phyloP scores from a whole-genome alignment of 2,113 vertebrate genomes.

The Capra hircus region DNA sequence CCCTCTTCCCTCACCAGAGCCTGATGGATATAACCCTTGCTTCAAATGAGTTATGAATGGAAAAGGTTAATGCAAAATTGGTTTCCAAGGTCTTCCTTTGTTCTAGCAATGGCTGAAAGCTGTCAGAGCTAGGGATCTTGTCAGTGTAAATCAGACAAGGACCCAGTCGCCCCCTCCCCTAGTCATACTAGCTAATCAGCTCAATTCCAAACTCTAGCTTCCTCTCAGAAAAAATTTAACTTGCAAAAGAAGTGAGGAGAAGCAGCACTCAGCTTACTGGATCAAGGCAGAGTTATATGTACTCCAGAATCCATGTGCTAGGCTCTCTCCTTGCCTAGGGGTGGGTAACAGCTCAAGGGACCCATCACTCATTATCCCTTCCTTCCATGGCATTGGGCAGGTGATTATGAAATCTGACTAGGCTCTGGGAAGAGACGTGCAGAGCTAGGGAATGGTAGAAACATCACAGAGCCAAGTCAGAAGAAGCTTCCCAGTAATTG shows the following conservation, averaged over 20 bases:
- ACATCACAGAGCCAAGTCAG: background rate
- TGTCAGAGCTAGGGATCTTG: background rate
- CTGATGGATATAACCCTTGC: background rate
- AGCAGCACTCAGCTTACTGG: background rate
- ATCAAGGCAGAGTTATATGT: background rate
- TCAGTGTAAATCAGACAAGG: slow-evolving; percentile 9
- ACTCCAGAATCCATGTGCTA: background rate
- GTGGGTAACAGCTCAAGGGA: background rate
- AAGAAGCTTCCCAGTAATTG: background rate
- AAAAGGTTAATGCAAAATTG: slow-evolving; percentile 28
- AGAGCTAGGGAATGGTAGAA: background rate
- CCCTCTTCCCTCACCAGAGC: background rate
- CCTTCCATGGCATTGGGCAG: background rate
- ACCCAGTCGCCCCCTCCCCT: background rate
- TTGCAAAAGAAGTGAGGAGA: slow-evolving; percentile 32
- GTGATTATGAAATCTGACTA: slow-evolving; percentile 44
- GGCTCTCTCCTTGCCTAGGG: background rate
- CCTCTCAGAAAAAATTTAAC: slow-evolving; percentile 11
- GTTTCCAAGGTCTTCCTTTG: slow-evolving; percentile 28
- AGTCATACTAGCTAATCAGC: slow-evolving; percentile 18
- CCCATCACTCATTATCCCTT: background rate
- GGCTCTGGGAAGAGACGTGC: background rate
- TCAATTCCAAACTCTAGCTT: slow-evolving; percentile 12
- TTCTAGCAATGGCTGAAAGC: slow-evolving; percentile 27
- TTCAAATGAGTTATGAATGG: slow-evolving; percentile 51